phyloP scores from a whole-genome alignment of 2,888 invertebrate genomes.

The Cryptops parisi region DNA sequence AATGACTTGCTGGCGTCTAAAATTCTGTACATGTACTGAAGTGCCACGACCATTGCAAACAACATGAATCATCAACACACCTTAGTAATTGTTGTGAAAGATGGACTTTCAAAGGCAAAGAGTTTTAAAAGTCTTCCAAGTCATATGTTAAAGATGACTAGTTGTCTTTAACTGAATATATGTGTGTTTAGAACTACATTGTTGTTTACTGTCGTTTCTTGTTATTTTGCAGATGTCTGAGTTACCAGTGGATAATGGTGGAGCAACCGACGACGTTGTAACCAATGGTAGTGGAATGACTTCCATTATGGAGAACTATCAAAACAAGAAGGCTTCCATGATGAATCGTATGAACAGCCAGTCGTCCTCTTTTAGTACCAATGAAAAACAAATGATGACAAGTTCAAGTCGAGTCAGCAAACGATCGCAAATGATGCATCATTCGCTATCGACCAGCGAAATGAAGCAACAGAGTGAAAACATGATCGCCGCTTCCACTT shows the following conservation, averaged over 20 bases:
- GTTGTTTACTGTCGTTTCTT: no score
- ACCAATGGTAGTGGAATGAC: constrained; percentile 4
- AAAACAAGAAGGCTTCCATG: constrained; percentile 1
- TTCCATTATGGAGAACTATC: constrained; percentile 8
- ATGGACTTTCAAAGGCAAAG: no score
- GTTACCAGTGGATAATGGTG: constrained; percentile 42
- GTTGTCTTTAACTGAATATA: no score
- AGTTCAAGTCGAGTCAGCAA: constrained; percentile 8
- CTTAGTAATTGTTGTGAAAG: no score
- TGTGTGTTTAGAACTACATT: no score
- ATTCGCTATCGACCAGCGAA: constrained; percentile 44
- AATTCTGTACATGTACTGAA: no score
- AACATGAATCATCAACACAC: no score
- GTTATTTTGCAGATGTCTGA: constrained; percentile 37
- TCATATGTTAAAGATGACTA: no score
- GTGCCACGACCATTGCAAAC: no score
- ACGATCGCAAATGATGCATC: constrained; percentile 34
- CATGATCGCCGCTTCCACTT: constrained; percentile 23
- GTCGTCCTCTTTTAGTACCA: background rate
- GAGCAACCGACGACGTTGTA: background rate
- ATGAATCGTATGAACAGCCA: constrained; percentile 10
- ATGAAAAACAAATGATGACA: background rate
- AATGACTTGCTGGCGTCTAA: no score
- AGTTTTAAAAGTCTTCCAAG: no score
- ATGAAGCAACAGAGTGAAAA: constrained; percentile 61